Conservation (phyloP, 2,797 vertebrate genomes). For the Micropoecilia bifurca region DNA sequence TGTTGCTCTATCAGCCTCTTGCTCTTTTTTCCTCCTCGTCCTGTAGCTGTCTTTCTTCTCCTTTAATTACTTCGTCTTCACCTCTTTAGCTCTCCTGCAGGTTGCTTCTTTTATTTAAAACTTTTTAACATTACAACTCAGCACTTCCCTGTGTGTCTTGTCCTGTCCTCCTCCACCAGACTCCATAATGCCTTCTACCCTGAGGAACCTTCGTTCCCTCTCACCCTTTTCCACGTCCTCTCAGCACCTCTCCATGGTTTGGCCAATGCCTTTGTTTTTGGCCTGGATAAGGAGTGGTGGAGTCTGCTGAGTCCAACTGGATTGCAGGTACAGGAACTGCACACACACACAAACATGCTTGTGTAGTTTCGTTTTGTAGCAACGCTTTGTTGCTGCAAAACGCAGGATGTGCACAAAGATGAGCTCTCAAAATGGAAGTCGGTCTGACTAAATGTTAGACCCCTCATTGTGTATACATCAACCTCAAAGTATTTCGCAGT, state of each 20-base stretch:
- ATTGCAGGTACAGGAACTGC: slow-evolving; percentile 75
- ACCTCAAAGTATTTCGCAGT: background rate
- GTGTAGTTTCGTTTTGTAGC: background rate
- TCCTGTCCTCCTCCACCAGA: slow-evolving; percentile 55
- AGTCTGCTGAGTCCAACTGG: slow-evolving; percentile 81
- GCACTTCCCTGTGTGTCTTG: slow-evolving; percentile 33
- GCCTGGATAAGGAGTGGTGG: slow-evolving; percentile 83
- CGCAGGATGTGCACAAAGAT: background rate
- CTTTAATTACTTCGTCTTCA: slow-evolving; percentile 50
- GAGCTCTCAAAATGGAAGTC: background rate
- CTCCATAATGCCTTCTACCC: slow-evolving; percentile 85
- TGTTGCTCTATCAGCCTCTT: slow-evolving; percentile 54
- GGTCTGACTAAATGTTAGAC: background rate
- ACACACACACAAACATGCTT: slow-evolving; percentile 8
- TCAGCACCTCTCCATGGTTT: slow-evolving; percentile 85
- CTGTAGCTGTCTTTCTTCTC: slow-evolving; percentile 29
- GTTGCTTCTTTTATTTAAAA: slow-evolving; percentile 57
- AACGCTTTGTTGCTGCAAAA: background rate
- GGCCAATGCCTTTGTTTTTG: slow-evolving; percentile 86
- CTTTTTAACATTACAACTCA: slow-evolving; percentile 36
- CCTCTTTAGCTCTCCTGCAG: slow-evolving; percentile 35
- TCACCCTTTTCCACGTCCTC: slow-evolving; percentile 85
- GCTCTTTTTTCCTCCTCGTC: slow-evolving; percentile 22
- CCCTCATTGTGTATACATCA: background rate
- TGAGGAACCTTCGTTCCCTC: slow-evolving; percentile 78